Conservation (phyloP, 1,140 invertebrate species). For the Periplaneta americana region DNA sequence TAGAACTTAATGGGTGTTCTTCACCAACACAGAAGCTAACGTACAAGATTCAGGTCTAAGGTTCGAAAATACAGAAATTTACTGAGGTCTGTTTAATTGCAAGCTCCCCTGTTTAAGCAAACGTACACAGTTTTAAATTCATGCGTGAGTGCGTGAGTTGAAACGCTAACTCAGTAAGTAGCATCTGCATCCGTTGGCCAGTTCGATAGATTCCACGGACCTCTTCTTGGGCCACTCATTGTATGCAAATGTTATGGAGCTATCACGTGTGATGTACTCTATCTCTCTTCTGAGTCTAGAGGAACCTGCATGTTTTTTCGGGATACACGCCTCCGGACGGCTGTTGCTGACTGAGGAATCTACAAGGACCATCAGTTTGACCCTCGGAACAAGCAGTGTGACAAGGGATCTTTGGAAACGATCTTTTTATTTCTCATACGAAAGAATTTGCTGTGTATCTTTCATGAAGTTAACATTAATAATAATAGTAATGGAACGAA, state of each 20-base stretch:
- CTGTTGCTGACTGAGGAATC: no score
- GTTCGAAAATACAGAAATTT: no score
- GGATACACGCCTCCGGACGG: neutral
- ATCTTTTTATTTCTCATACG: no score
- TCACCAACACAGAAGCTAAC: no score
- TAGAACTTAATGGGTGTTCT: no score
- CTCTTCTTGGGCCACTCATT: neutral
- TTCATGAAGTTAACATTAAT: no score
- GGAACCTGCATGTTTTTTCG: neutral
- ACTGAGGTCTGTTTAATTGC: neutral
- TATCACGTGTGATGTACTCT: neutral
- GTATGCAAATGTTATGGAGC: neutral
- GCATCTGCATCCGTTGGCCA: neutral
- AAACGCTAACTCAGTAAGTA: neutral
- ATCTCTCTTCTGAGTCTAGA: neutral
- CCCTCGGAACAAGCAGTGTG: neutral
- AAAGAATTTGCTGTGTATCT: no score
- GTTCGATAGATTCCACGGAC: neutral
- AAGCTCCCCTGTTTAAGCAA: neutral
- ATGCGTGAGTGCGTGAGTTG: neutral
- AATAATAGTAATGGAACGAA: no score
- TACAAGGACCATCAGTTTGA: neutral
- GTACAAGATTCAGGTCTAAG: no score
- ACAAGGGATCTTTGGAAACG: no score
- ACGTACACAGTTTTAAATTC: neutral